Evolutionary conservation across 2,888 invertebrate genomes (phyloP), one percentile per base, ranked within the genome.

Genomic region (Zygogramma bicolorata): DNA sequence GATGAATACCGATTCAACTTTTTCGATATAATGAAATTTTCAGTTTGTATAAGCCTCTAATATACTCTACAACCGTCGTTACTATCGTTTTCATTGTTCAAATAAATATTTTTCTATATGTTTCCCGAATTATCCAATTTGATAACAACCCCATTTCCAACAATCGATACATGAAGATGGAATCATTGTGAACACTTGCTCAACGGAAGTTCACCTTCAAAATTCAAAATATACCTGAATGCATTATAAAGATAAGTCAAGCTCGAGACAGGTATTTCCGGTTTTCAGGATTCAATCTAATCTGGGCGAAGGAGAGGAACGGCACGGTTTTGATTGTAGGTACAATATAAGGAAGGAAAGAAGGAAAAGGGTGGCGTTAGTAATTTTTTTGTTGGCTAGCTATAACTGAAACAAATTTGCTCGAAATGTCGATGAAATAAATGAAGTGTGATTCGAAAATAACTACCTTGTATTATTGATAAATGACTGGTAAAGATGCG

Each of bases 241-340:
- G 49, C 13, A 8, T 8, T 63, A 29, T 49, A 31, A 13, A 63
- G 18, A 63, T 63, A 42, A 63, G 49, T 63, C 46, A 63, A 73
- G 73, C 75, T 65, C 69, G 69, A 60, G 71, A 73, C 73, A 71
- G 67, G 66, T 57, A 61, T 67, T 73, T 75, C 75, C 57, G 40
- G 40, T 65, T 63, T 49, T 59, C 65, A 49, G 60, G 60, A 65
- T 65, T 62, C 20, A 42, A 72, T 68, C 31, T 65, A 57, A 72
- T 72, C 49, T 4, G 68, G 70, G 29, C 27, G 15, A 34, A 49
- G 40, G 58, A 31, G 27, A 38, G 72, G 72, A 53, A 38, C 25
- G 60, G 65, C 60, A 70, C 49, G 63, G 22, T 49, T 63, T 29
- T 29, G 29, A 63, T 63, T 18, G 29, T 31, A 46, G 46, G 46